A percentile compares a stretch with the other conserved stretches of the same genome.
phyloP scores from a whole-genome alignment of 2,113 vertebrate genomes.

The Festucalex cinctus region DNA sequence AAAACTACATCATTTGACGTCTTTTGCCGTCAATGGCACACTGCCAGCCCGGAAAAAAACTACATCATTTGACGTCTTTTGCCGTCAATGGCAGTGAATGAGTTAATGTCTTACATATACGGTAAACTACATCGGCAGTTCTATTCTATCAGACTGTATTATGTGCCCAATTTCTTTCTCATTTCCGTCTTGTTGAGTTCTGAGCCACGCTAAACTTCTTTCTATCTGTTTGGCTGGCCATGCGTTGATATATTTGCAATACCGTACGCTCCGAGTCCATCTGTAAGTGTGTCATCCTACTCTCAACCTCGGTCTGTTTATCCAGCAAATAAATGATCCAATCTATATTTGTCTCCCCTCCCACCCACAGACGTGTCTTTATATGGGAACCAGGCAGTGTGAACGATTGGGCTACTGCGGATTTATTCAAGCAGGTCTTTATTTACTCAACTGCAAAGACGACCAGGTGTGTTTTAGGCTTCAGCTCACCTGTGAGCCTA shows the following conservation, averaged over 20 bases:
- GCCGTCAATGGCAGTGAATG: too few species aligned
- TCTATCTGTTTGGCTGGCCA: neutral
- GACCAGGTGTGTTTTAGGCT: too few species aligned
- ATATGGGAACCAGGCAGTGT: neutral
- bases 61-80: too few species aligned
- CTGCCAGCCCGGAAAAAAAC: too few species aligned
- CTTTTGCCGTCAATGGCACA: too few species aligned
- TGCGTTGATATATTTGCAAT: neutral
- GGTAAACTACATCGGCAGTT: too few species aligned
- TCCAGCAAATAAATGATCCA: neutral
- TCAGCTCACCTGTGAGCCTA: too few species aligned
- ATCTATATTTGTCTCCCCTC: slow-evolving; percentile 1
- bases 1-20: too few species aligned
- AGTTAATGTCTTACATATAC: too few species aligned
- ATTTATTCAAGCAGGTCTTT: neutral
- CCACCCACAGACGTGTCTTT: neutral
- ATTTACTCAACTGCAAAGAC: too few species aligned
- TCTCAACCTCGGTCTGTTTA: neutral
- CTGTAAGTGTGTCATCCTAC: neutral
- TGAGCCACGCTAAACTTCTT: neutral
- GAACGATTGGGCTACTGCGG: neutral
- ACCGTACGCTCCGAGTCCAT: neutral
- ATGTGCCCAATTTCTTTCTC: neutral
- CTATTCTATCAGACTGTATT: too few species aligned
- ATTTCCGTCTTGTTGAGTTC: neutral